Base-by-base conservation (phyloP, 2,113 vertebrate species). In the Tetrax tetrax region DNA sequence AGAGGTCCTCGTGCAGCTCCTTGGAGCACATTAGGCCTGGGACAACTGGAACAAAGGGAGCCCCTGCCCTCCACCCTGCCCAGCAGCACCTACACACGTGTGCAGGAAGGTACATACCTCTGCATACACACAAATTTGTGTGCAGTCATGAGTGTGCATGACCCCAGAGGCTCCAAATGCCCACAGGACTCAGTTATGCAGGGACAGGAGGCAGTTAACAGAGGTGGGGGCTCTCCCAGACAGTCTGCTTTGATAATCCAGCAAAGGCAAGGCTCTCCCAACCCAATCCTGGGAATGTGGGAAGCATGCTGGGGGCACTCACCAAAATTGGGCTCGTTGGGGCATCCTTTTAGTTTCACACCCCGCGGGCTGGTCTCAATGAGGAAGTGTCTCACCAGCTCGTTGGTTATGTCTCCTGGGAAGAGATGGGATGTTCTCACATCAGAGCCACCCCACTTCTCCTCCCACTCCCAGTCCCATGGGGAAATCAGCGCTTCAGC, bases 291-390 rank as follows among this genome's bases (percentile, higher is more conserved):
- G 0, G 41, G 41, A 4, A 5, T 3, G 14, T 33, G n/a, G 27
- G 35, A 92, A 85, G 22, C 37, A 47, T 1, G 0, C 15, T 9
- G 25, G 47, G 23, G 27, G 11, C 21, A 77, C 83, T 75, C 48
- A 99, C 99, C 99, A 70, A 99, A 99, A 98, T 99, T 99, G 2
- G 99, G 99, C 94, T 99, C 99, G 0, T 99, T 99, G 59, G 99
- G 99, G 83, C 99, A 99, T 18, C 99, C 99, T 98, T 99, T 99
- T 98, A 99, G 99, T 96, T 99, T 99, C 95, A 99, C 99, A 43
- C 99, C 99, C 94, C 99, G 98, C 2, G 99, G 98, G 93, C 99
- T 99, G 7, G 99, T 99, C 98, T 99, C 99, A 1, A 99, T 99
- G 95, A 99, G 98, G 97, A 99, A 99, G 97, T 99, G 99, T 68